Percentiles rank a stretch among this genome's conserved stretches.
phyloP scores from a whole-genome alignment of 2,888 invertebrate species.

The Smittia aterrima region DNA sequence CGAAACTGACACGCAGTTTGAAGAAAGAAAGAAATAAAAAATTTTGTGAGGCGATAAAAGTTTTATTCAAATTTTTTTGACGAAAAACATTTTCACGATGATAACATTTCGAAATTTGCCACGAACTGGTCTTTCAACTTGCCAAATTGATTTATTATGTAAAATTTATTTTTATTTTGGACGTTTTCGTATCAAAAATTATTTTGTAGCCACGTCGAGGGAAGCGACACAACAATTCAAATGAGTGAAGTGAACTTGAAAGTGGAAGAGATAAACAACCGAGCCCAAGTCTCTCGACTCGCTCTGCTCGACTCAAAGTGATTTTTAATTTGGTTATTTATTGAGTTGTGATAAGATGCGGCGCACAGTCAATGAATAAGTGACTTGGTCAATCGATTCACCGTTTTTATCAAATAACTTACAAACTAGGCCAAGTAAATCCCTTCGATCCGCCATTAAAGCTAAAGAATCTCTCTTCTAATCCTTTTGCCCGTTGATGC shows the following conservation, averaged over 20 bases:
- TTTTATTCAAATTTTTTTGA: slow-evolving; percentile 3
- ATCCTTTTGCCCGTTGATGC: not conserved
- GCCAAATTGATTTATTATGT: slow-evolving; percentile 40
- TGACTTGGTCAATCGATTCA: not conserved
- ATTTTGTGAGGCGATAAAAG: not conserved
- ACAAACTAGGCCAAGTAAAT: not conserved
- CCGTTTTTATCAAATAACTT: not conserved
- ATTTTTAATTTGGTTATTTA: not conserved
- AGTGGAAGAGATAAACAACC: slow-evolving; percentile 7
- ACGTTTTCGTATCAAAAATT: slow-evolving; percentile 26
- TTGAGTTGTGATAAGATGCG: not conserved
- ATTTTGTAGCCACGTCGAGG: not conserved
- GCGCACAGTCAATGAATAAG: not conserved
- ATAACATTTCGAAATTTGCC: slow-evolving; percentile 25
- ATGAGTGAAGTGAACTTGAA: slow-evolving; percentile 2
- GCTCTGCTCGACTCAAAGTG: not conserved
- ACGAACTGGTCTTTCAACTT: slow-evolving; percentile 31
- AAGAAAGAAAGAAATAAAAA: too few relatives aligned
- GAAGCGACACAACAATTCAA: not conserved
- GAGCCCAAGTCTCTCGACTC: not conserved
- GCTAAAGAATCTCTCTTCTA: not conserved
- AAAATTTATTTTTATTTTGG: slow-evolving; percentile 37
- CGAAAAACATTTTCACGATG: too few relatives aligned
- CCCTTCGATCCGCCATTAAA: not conserved
- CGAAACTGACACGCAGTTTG: not conserved